Evolutionary conservation across 2,888 invertebrate species (phyloP), one percentile per base, ranked within the genome.

Genomic region (Masnerella sp.): DNA sequence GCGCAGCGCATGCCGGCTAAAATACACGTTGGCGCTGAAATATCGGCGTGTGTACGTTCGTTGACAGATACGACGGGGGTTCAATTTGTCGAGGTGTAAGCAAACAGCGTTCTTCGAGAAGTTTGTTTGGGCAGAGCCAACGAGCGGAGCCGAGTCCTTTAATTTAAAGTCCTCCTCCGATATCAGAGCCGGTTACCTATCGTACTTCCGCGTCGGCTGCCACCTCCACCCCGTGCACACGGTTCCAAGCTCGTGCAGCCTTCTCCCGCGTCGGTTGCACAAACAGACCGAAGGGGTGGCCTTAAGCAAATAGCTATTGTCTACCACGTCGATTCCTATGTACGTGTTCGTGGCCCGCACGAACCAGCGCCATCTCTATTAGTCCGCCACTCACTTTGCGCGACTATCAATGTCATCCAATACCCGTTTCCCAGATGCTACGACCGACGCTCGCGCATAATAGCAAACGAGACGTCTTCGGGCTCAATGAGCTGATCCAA

Each of bases 51-150:
- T 73, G 22, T 52, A 36, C 51, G 45, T 56, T 70, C 30, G 65
- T 56, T 59, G 74, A 64, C 68, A 65, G 62, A 76, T 59, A 72
- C 54, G 74, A 49, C 65, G 72, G 76, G 76, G 80, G 83, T 85
- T 83, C 82, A 84, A 85, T 85, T 85, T 83, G 83, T 80, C 82
- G 82, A 83, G 85, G 83, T 84, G 81, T 85, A 84, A 81, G 84
- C 81, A 85, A 85, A 86, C 78, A 85, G 78, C 78, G 82, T 82
- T 83, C 80, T 80, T 76, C 79, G 81, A 74, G 68, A 79, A 84
- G 86, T 85, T 84, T 86, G 83, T 84, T 85, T 84, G 84, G 78
- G 77, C 78, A 80, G 82, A 84, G 78, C 77, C 81, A 83, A 78
- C 45, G 47, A 72, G 56, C 73, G 61, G 51, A 47, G 80, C 83